Percentiles rank a stretch among this genome's conserved stretches.
These are phyloP conservation scores for Psittacara wagleri DNA, from an alignment of 2,113 vertebrate genomes.

Conservation along the genomic window DNA sequence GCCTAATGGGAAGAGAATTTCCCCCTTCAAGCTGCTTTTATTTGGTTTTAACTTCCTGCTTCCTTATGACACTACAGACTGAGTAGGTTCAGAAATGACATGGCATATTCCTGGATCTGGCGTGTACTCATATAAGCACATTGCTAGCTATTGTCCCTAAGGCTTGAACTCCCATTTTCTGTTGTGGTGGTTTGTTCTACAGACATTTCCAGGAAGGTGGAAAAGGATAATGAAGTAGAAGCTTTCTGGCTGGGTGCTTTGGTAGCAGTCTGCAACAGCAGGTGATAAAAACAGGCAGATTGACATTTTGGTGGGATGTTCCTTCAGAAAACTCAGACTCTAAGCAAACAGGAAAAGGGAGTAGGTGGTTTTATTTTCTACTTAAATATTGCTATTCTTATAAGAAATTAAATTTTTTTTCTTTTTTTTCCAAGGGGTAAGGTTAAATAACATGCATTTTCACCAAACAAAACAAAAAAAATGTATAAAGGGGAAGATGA, in stretches of 20 bases:
- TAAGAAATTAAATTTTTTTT: background rate
- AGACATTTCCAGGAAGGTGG: background rate
- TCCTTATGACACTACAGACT: background rate
- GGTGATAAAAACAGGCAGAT: background rate
- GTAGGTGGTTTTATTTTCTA: background rate
- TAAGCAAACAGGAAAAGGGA: background rate
- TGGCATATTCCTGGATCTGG: background rate
- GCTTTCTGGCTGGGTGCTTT: background rate
- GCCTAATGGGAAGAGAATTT: background rate
- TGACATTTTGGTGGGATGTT: background rate
- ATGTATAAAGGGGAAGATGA: background rate
- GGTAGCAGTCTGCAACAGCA: background rate
- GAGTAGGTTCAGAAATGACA: background rate
- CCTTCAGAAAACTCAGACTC: background rate
- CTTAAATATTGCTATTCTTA: background rate
- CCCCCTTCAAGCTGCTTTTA: background rate
- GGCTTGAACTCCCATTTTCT: background rate
- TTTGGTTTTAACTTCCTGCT: background rate
- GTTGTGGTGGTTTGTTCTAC: background rate
- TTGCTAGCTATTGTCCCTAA: background rate
- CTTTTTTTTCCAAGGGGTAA: background rate
- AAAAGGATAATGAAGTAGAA: background rate
- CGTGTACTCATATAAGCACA: fast-evolving
- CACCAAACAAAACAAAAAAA: background rate
- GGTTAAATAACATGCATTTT: background rate